Evolutionary conservation across 2,113 vertebrate species (phyloP).

Genomic region (Aix galericulata): DNA sequence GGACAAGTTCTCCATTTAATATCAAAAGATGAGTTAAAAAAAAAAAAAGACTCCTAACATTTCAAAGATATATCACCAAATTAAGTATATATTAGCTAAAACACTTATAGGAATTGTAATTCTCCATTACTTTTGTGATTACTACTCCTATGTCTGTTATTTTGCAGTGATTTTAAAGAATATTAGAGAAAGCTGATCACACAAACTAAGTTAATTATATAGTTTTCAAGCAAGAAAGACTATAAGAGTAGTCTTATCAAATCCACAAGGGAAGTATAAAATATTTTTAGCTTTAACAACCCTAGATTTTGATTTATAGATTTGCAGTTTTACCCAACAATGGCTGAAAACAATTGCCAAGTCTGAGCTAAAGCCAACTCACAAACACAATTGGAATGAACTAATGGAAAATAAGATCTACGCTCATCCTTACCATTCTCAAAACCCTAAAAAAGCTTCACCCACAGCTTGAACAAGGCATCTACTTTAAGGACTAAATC

Average conservation of each 20-base stretch:
- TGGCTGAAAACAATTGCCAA: not conserved
- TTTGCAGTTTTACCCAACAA: not conserved
- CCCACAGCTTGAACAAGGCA: not conserved
- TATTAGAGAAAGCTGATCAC: not conserved
- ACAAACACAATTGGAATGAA: not conserved
- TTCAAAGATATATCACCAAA: not conserved
- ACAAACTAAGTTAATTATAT: not conserved
- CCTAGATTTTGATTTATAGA: not conserved
- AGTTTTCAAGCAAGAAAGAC: not conserved
- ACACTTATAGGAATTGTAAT: not conserved
- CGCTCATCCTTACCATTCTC: not conserved
- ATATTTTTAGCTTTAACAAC: not conserved
- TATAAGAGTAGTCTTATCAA: not conserved
- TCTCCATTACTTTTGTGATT: not conserved
- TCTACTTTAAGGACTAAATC: not conserved
- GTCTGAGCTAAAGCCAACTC: not conserved
- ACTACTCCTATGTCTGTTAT: not conserved
- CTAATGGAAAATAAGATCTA: not conserved
- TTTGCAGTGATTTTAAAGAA: not conserved
- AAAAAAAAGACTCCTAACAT: not conserved
- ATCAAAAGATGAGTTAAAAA: not conserved
- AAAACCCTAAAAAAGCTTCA: not conserved
- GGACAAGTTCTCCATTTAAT: not conserved
- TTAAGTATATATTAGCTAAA: not conserved
- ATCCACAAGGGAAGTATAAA: not conserved